Evolutionary conservation across 2,113 vertebrate species (phyloP).

Genomic region (Edolisoma coerulescens): DNA sequence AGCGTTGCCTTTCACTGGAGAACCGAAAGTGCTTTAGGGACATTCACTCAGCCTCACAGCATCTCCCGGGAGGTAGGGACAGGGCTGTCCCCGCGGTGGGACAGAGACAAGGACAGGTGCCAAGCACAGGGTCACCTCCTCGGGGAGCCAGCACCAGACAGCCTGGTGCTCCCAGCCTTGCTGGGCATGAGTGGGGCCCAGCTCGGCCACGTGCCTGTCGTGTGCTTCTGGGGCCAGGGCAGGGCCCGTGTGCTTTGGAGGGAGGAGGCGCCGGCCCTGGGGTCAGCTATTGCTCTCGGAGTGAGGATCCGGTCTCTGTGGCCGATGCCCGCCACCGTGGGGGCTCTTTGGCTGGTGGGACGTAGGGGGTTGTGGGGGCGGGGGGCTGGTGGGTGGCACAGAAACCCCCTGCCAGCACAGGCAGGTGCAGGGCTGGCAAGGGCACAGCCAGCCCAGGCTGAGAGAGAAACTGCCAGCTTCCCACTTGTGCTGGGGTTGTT

Average conservation of each 20-base stretch:
- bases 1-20: neutral
- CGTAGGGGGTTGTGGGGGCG: fast-evolving
- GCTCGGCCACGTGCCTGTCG: fast-evolving
- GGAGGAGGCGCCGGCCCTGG: neutral
- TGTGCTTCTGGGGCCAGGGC: slow-evolving; percentile 28
- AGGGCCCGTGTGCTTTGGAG: slow-evolving; percentile 20
- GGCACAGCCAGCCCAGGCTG: neutral
- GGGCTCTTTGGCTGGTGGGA: slow-evolving; percentile 54
- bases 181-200: neutral
- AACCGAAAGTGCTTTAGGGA: slow-evolving; percentile 35
- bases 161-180: neutral
- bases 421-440: neutral
- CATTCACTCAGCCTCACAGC: slow-evolving; percentile 52
- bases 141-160: neutral
- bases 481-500: neutral
- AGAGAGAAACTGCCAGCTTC: neutral
- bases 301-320: neutral
- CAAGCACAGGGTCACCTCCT: neutral
- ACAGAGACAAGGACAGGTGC: neutral
- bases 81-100: neutral
- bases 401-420: neutral
- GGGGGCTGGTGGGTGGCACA: neutral
- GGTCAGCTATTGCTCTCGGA: slow-evolving; percentile 26
- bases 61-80: slow-evolving; percentile 54
- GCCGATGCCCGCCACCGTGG: neutral